Evolutionary conservation across 37 sponge, comb jelly and placozoan genomes (phyloP), one percentile per base, ranked within the genome.

Genomic region (Axinella damicornis): DNA sequence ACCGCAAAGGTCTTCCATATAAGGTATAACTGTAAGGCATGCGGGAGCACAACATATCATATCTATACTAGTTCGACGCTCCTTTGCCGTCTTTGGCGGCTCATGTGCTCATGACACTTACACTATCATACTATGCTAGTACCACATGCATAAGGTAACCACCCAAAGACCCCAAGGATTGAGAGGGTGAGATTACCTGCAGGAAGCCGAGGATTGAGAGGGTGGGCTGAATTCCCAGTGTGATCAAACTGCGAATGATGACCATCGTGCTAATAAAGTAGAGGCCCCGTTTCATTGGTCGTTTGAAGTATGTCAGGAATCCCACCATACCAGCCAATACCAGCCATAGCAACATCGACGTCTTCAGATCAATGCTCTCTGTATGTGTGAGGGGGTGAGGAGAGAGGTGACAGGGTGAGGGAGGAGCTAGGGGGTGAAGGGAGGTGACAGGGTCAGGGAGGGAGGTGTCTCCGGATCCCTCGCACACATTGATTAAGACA

Each of bases 181-280:
- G n/a, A n/a, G n/a, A n/a, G n/a, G n/a, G n/a, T n/a, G n/a, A n/a
- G n/a, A n/a, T n/a, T n/a, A 91, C 95, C 84, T 95, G 95, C 22
- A 91, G 21, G 12, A 88, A 75, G 5, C 95, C 95, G 0, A 95
- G 78, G 11, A 95, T 0, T 22, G 37, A 83, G 53, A 95, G 79
- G 0, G 86, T 86, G 4, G 89, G 74, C 46, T 82, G 75, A 18
- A 95, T 76, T 9, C 87, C 89, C 17, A 89, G 71, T 16, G 88
- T 92, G 41, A 87, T 69, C 13, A 93, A 19, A 53, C 69, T 55
- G 0, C 86, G 28, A 17, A 85, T 62, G 38, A 85, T 69, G 27
- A 55, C 65, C 36, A 89, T n/a, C 4, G 73, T 73, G n/a, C 69
- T 59, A 5, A 85, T 25, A 12, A 46, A 28, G 22, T 40, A 46